These are phyloP conservation scores for Rotaria magnacalcarata DNA, from an alignment of 2,888 invertebrate species.

Conservation along the genomic window DNA sequence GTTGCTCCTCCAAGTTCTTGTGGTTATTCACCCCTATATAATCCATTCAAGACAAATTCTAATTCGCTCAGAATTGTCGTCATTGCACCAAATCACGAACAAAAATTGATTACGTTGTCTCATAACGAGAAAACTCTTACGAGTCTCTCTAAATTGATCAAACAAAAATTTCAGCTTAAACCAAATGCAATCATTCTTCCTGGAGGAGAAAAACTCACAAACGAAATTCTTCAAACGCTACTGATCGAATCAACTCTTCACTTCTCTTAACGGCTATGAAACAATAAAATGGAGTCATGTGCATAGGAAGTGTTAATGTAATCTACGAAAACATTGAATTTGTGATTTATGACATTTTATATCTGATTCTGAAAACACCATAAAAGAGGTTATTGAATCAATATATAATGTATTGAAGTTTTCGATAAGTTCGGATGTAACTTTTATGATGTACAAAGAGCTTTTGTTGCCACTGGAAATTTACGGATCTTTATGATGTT, in stretches of 20 bases:
- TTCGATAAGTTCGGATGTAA: conserved; percentile 1
- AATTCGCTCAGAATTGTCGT: conserved; percentile 31
- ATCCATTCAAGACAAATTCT: conserved; percentile 25
- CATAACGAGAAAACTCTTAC: conserved; percentile 34
- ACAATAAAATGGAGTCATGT: conserved; percentile 24
- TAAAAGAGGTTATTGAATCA: conserved; percentile 20
- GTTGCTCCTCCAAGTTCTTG: conserved; percentile 31
- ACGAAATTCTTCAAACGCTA: conserved; percentile 22
- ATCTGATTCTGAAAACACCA: conserved; percentile 29
- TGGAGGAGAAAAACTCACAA: conserved; percentile 31
- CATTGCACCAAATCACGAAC: conserved; percentile 13
- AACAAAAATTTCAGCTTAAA: conserved; percentile 35
- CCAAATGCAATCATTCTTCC: conserved; percentile 30
- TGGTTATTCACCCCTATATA: conserved; percentile 3
- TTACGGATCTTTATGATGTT: conserved; percentile 16
- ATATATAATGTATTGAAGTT: conserved; percentile 4
- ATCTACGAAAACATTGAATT: conserved; percentile 8
- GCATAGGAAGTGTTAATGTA: background rate
- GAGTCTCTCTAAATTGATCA: conserved; percentile 33
- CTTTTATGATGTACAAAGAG: conserved; percentile 19
- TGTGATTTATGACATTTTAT: conserved; percentile 7
- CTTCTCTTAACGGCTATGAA: conserved; percentile 1
- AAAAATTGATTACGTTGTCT: conserved; percentile 25
- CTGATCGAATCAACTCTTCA: conserved; percentile 21
- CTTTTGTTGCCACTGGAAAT: background rate